These are phyloP conservation scores for Pantherophis vulpinus DNA, from an alignment of 2,797 vertebrate species.

Conservation along the genomic window DNA sequence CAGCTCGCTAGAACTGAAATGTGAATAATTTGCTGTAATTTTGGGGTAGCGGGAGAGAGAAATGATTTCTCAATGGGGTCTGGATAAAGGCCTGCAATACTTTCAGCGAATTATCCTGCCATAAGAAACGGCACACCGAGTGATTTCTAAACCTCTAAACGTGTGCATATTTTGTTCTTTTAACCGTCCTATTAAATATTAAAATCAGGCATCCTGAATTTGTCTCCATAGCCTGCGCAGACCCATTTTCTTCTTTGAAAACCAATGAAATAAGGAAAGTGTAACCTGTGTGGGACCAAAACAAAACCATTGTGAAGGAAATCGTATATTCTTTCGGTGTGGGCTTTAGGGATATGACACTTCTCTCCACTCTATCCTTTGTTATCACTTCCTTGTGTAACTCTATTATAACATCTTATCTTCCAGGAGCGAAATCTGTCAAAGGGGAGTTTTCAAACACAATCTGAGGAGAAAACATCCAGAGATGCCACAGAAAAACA, in stretches of 20 bases:
- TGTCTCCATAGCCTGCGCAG: neutral
- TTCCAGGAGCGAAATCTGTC: conserved; percentile 6
- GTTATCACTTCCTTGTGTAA: neutral
- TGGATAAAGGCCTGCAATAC: no score
- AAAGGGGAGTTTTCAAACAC: conserved; percentile 10
- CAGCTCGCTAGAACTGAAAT: neutral
- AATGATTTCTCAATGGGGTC: neutral
- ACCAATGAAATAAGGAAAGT: neutral
- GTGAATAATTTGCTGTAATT: neutral
- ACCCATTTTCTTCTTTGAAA: neutral
- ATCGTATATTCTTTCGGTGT: neutral
- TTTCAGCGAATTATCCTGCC: neutral
- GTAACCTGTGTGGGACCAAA: neutral
- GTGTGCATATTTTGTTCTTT: neutral
- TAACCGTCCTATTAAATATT: neutral
- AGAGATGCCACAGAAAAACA: neutral
- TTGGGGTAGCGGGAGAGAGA: neutral
- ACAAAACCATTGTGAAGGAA: neutral
- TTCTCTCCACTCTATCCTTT: neutral
- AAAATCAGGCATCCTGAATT: neutral
- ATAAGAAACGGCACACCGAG: neutral
- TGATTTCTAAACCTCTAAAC: neutral
- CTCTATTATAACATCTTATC: neutral
- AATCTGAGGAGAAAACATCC: conserved; percentile 5
- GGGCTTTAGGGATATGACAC: neutral